These are phyloP conservation scores for Trichacis sp. DNA, from an alignment of 2,888 invertebrate genomes.

Conservation along the genomic window DNA sequence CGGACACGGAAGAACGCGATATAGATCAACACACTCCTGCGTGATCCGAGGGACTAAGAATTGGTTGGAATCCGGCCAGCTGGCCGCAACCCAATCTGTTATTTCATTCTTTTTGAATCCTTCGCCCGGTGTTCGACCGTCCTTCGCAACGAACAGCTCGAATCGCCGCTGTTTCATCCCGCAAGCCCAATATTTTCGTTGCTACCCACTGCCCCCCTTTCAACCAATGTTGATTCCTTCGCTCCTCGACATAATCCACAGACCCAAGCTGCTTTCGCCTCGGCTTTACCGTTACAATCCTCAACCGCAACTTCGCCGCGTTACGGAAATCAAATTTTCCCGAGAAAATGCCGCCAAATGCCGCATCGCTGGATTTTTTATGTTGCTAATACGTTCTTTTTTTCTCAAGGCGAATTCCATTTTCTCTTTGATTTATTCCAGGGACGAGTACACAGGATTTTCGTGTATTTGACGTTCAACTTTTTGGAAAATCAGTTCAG, in stretches of 20 bases:
- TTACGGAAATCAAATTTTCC: conserved; percentile 8
- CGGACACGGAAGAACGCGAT: conserved; percentile 40
- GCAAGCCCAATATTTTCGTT: neutral
- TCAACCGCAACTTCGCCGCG: no score
- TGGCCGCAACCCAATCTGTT: conserved; percentile 68
- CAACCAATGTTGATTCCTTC: neutral
- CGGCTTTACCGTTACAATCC: no score
- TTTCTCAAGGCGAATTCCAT: neutral
- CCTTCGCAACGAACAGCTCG: conserved; percentile 36
- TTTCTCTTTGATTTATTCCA: neutral
- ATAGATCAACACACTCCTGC: conserved; percentile 58
- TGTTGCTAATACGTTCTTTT: neutral
- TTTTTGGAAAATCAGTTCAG: no score
- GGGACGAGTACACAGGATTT: neutral
- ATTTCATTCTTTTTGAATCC: conserved; percentile 68
- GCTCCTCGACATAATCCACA: neutral
- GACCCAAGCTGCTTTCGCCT: no score
- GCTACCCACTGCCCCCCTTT: neutral
- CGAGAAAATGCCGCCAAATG: neutral
- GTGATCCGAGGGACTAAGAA: conserved; percentile 58
- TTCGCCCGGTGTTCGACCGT: conserved; percentile 50
- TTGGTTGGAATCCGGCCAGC: conserved; percentile 68
- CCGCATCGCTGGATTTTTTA: neutral
- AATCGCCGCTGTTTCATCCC: conserved; percentile 13
- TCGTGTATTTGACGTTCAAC: no score